Base-by-base conservation (phyloP, 1,140 invertebrate genomes). In the Diuraphis noxia region DNA sequence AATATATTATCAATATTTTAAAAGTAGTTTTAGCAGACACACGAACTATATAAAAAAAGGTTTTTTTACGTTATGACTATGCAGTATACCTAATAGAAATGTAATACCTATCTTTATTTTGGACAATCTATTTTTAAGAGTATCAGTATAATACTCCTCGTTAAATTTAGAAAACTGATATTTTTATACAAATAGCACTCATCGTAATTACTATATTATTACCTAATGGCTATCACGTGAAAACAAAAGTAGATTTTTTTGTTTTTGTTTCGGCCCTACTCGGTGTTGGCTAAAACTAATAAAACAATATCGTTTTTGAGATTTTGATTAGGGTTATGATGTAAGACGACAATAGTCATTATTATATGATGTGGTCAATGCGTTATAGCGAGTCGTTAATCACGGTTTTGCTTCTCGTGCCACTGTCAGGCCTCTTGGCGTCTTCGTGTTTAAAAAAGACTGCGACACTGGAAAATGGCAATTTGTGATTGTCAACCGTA, bases 401-500 rank as follows among this genome's bases (percentile, higher is more conserved):
- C 88, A 77, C 38, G 49, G 36, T 88, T 88, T 88, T 30, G 49
- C 86, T 63, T 63, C 49, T 88, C 86, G 38, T 63, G 86, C 86
- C 86, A 88, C 46, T 52, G 38, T 40, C 86, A 88, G 86, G 86
- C n/a, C 52, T 72, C 40, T 77, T 77, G 38, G 56, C 23, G 88
- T 40, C 38, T 89, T 89, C 88, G 63, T 43, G 88, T 89, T 77
- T 77, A 41, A 41, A 89, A 89, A 89, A 72, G 40, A 89, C 63
- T 77, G 40, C 40, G 41, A 43, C 52, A 77, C 88, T 77, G 88
- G 52, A 89, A 72, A 89, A 89, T 43, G 56, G 88, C 88, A 41
- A 89, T 89, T 89, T 77, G 63, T 89, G 88, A 89, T 89, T 77
- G 88, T 89, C 87, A 63, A 77, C 88, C 25, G 40, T 41, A 77